phyloP scores from a whole-genome alignment of 2,113 vertebrate genomes.

The Prietella phreatophila region DNA sequence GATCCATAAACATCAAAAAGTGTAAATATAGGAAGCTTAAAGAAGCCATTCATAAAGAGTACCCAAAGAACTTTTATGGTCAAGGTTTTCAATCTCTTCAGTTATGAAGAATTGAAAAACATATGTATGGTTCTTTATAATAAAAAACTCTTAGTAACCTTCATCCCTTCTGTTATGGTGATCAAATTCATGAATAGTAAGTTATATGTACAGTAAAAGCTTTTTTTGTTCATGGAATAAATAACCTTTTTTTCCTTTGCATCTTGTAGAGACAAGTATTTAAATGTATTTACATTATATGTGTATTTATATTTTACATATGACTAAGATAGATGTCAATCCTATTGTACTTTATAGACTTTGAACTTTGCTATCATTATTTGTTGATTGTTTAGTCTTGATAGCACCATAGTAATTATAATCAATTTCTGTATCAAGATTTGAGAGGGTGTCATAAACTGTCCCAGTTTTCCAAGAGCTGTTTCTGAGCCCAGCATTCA shows the following conservation, averaged over 20 bases:
- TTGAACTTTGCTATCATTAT: slow-evolving; percentile 2
- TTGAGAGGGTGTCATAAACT: not conserved
- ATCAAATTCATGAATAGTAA: not conserved
- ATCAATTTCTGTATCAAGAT: not conserved
- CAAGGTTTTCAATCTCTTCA: not conserved
- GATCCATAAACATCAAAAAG: not conserved
- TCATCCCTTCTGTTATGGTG: not conserved
- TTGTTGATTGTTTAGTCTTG: not conserved
- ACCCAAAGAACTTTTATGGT: not conserved
- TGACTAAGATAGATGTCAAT: not conserved
- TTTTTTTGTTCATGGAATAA: not conserved
- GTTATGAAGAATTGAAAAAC: not conserved
- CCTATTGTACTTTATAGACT: not conserved
- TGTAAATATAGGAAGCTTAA: not conserved
- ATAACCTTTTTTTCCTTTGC: not conserved
- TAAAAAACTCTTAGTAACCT: not conserved
- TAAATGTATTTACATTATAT: not conserved
- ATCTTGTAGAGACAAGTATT: not conserved
- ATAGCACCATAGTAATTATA: not conserved
- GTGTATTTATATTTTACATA: not conserved
- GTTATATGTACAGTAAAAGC: not conserved
- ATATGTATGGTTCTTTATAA: not conserved
- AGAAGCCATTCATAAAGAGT: not conserved
- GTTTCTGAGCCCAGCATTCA: not conserved
- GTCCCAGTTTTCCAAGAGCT: not conserved